Conservation (phyloP, 2,888 invertebrate genomes). For the Aphidius colemani region DNA sequence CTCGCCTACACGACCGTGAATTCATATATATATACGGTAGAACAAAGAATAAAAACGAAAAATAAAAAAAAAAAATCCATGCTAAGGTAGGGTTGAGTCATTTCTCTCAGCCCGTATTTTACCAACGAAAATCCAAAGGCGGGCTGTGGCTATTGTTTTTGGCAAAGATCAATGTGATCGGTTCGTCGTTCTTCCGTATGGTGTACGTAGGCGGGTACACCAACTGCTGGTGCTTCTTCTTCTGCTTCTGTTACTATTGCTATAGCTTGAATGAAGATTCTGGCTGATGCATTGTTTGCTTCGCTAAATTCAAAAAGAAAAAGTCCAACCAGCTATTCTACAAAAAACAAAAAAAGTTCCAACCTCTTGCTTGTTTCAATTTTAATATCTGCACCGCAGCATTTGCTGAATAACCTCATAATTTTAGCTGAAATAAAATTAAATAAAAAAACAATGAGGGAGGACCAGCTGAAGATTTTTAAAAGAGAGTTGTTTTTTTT, state of each 20-base stretch:
- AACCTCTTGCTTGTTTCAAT: neutral
- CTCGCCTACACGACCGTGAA: conserved; percentile 17
- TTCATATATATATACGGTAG: neutral
- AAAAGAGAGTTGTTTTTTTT: neutral
- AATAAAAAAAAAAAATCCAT: too few species aligned
- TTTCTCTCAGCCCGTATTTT: conserved; percentile 47
- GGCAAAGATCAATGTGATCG: conserved; percentile 55
- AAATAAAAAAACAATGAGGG: too few species aligned
- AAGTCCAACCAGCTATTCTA: too few species aligned
- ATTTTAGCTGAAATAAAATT: too few species aligned
- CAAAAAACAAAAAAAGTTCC: too few species aligned
- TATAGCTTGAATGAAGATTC: neutral
- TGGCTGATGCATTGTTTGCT: conserved; percentile 23
- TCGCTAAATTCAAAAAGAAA: conserved; percentile 7
- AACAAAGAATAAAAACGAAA: neutral
- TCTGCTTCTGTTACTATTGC: conserved; percentile 7
- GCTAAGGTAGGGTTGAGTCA: conserved; percentile 41
- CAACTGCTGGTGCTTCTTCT: conserved; percentile 10
- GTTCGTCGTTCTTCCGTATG: conserved; percentile 50
- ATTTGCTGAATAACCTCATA: too few species aligned
- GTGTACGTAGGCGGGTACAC: conserved; percentile 30
- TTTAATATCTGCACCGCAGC: neutral
- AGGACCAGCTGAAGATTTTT: too few species aligned
- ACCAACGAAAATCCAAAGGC: conserved; percentile 48
- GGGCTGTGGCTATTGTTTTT: conserved; percentile 50